Percentiles rank a stretch among this genome's conserved stretches.
Conservation (phyloP, 92 coral and sea anemone species). For the Epizoanthus stellaris region DNA sequence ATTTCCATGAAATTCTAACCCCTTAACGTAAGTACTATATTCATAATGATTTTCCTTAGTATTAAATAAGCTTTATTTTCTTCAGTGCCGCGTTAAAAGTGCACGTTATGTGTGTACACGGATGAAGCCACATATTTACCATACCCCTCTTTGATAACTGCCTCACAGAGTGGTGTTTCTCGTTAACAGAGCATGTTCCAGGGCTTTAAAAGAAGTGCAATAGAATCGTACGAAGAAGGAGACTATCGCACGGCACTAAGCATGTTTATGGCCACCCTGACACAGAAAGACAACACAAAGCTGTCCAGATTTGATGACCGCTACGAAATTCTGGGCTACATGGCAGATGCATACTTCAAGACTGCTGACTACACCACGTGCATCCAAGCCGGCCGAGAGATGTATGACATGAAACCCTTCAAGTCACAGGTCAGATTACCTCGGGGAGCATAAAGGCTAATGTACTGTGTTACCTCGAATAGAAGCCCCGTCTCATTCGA, state of each 20-base stretch:
- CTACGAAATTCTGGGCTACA: background rate
- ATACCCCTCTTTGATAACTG: background rate
- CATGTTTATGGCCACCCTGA: background rate
- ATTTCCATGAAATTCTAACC: no score
- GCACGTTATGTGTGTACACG: no score
- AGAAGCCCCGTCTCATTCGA: no score
- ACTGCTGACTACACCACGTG: background rate
- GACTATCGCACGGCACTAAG: background rate
- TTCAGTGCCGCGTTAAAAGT: no score
- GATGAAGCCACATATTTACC: background rate
- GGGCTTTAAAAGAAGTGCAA: background rate
- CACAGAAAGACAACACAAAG: background rate
- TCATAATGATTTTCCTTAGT: no score
- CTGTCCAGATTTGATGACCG: background rate
- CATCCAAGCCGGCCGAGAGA: background rate
- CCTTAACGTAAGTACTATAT: no score
- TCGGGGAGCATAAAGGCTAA: no score
- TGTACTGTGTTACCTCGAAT: no score
- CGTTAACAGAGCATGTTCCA: background rate
- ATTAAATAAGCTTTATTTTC: no score
- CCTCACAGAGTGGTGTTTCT: background rate
- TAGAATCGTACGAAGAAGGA: background rate
- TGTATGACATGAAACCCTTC: constrained; percentile 14
- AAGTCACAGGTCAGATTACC: constrained; percentile 11
- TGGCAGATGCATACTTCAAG: constrained; percentile 4